Evolutionary conservation across 2,797 vertebrate species (phyloP), one percentile per base, ranked within the genome.

Genomic region (Micromesistius poutassou): DNA sequence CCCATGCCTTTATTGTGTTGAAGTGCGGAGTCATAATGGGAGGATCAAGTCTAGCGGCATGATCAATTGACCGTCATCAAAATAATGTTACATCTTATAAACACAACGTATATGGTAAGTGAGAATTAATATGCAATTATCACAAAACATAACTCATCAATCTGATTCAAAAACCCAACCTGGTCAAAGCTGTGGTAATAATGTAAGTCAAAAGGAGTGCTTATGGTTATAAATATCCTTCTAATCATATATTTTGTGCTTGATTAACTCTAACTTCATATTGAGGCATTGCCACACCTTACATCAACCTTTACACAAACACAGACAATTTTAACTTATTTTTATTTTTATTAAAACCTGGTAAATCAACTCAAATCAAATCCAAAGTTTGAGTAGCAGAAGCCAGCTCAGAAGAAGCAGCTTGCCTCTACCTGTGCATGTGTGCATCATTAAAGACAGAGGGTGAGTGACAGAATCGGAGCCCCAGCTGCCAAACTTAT

Each of bases 51-150:
- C 50, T n/a, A 62, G 50, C 22, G 22, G 50, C 22, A 62, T 6
- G 19, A 62, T 62, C 50, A 62, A 62, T 62, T 62, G 4, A 62
- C 22, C n/a, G n/a, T 62, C 50, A 8, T 62, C 5, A 6, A n/a
- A 62, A n/a, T 62, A 62, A 62, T n/a, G 5, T 62, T n/a, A 25
- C 8, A 55, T 55, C 46, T 55, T 4, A 30, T 73, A 33, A 82
- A 82, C 38, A 46, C 25, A 35, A 36, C 78, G 62, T 83, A 31
- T 86, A 78, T 78, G 74, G 7, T 16, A 70, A 73, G 75, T 73
- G 66, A 25, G 16, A 35, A 81, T 79, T 77, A 36, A 78, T 85
- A 62, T 30, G 71, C 70, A 73, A 72, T 22, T 14, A 72, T 35
- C 16, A 72, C 19, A 19, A 72, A 35, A 19, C 19, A 7, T 3